These are phyloP conservation scores for Coryphaenoides rupestris DNA, from an alignment of 2,113 vertebrate species.

Conservation along the genomic window DNA sequence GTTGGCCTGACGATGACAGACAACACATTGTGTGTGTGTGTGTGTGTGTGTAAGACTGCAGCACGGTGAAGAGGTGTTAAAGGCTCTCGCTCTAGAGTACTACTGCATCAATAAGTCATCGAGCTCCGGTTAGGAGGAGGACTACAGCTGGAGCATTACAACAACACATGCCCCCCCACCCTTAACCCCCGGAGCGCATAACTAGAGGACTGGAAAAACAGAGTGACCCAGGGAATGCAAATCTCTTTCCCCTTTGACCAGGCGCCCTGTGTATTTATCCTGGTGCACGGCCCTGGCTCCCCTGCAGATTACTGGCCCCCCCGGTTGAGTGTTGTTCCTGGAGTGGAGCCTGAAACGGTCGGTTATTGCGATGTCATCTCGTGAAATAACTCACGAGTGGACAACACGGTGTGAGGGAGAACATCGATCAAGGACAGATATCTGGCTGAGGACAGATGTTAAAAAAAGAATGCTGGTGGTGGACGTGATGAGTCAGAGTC, in stretches of 20 bases:
- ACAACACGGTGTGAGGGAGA: too few species aligned
- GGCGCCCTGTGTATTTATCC: background rate
- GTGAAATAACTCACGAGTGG: too few species aligned
- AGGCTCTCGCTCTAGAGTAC: constrained; percentile 30
- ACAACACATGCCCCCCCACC: too few species aligned
- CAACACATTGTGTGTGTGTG: constrained; percentile 2
- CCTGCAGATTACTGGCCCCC: background rate
- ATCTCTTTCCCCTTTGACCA: too few species aligned
- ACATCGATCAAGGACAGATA: background rate
- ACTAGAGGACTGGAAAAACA: background rate
- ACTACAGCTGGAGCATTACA: constrained; percentile 20
- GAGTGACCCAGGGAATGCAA: too few species aligned
- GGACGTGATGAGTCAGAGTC: constrained; percentile 48
- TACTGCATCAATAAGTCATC: constrained; percentile 42
- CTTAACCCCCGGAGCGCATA: background rate
- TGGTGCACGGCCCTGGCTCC: background rate
- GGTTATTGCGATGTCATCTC: too few species aligned
- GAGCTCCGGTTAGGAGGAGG: constrained; percentile 22
- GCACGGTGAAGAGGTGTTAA: constrained; percentile 19
- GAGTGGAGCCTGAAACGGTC: too few species aligned
- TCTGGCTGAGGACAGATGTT: constrained; percentile 18
- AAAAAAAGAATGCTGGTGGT: constrained; percentile 36
- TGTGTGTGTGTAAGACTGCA: constrained; percentile 50
- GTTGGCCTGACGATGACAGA: constrained; percentile 31
- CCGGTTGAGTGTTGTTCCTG: too few species aligned